Evolutionary conservation across 2,113 vertebrate genomes (phyloP).

Genomic region (Chrysochloris asiatica): DNA sequence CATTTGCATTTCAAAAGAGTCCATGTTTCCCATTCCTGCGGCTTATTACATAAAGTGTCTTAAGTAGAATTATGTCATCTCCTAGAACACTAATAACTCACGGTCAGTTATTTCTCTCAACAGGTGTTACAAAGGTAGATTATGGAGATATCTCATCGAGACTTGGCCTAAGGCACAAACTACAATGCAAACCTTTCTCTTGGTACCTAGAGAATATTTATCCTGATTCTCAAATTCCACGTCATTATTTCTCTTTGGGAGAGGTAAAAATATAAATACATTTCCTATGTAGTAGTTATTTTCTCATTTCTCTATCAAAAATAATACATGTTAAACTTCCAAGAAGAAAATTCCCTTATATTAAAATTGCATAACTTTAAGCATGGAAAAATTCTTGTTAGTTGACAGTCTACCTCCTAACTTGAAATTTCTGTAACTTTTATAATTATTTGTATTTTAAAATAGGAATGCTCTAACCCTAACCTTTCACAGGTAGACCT

Average conservation of each 20-base stretch:
- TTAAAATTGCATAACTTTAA: conserved; percentile 22
- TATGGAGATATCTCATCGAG: conserved; percentile 97
- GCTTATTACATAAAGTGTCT: not conserved
- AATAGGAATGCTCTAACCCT: not conserved
- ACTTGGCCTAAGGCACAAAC: conserved; percentile 92
- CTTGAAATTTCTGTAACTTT: conserved; percentile 30
- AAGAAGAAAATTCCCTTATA: not conserved
- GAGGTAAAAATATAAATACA: conserved; percentile 88
- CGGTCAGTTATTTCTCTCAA: conserved; percentile 55
- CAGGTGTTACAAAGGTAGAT: conserved; percentile 99
- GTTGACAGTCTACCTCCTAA: conserved; percentile 1
- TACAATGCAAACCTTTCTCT: conserved; percentile 98
- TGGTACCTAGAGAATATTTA: conserved; percentile 99
- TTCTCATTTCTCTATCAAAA: conserved; percentile 38
- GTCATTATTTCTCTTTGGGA: conserved; percentile 98
- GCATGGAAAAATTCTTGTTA: not conserved
- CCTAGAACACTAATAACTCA: conserved; percentile 40
- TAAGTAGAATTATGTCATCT: not conserved
- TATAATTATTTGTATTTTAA: conserved; percentile 42
- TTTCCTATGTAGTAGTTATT: not conserved
- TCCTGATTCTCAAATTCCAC: conserved; percentile 98
- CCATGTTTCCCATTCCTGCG: not conserved
- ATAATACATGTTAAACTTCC: conserved; percentile 23
- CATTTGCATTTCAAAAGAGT: not conserved
- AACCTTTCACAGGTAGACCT: not conserved